Evolutionary conservation across 2,113 vertebrate genomes (phyloP).

Genomic region (Emydura subglobosa): DNA sequence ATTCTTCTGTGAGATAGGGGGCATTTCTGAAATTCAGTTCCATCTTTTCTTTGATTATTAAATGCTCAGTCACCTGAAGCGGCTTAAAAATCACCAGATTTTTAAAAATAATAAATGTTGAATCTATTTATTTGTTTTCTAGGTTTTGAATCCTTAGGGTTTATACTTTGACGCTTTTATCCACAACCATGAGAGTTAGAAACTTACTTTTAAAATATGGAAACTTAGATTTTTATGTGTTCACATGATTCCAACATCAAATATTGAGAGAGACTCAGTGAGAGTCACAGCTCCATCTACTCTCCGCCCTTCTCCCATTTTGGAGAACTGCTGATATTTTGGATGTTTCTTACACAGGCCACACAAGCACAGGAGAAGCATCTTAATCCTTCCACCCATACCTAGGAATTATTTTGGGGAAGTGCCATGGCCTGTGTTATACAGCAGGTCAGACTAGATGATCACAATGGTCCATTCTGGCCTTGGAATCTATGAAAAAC

Average conservation of each 20-base stretch:
- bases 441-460: not conserved
- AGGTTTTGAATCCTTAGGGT: not conserved
- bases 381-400: not conserved
- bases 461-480: not conserved
- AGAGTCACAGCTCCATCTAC: not conserved
- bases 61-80: not conserved
- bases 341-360: not conserved
- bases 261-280: not conserved
- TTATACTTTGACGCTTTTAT: not conserved
- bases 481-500: not conserved
- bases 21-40: not conserved
- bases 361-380: not conserved
- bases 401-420: not conserved
- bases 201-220: not conserved
- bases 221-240: not conserved
- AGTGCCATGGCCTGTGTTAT: not conserved
- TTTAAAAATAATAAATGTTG: not conserved
- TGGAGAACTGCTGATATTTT: not conserved
- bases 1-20: not conserved
- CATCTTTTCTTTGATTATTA: not conserved
- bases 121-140: not conserved
- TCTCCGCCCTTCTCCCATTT: not conserved
- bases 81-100: not conserved
- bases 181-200: not conserved
- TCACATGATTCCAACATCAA: not conserved